phyloP scores from a whole-genome alignment of 2,113 vertebrate genomes.

The Sciurus niger region DNA sequence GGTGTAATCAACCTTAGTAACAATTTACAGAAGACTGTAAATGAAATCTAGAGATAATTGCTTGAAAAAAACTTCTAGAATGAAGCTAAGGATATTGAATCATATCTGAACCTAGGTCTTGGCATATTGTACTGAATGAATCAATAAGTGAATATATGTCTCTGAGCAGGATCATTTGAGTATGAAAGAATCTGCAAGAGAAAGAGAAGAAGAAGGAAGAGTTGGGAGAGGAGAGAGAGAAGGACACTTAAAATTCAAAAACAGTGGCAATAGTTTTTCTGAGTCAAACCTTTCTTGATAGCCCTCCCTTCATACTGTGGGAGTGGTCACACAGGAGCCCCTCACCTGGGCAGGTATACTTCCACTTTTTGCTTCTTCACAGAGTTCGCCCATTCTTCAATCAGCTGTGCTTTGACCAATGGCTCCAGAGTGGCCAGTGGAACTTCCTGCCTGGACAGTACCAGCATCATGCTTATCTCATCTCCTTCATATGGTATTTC shows the following conservation, averaged over 20 bases:
- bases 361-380: slow-evolving; percentile 99
- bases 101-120: slow-evolving; percentile 31
- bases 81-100: slow-evolving; percentile 16
- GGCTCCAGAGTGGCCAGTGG: slow-evolving; percentile 95
- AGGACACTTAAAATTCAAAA: not conserved
- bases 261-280: not conserved
- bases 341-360: slow-evolving; percentile 97
- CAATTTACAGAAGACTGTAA: slow-evolving; percentile 36
- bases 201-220: slow-evolving; percentile 4
- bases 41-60: not conserved
- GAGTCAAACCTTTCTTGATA: not conserved
- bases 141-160: not conserved
- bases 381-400: slow-evolving; percentile 97
- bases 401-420: slow-evolving; percentile 94
- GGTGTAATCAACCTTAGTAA: slow-evolving; percentile 26
- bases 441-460: slow-evolving; percentile 97
- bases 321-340: not conserved
- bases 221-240: not conserved
- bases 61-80: slow-evolving; percentile 29
- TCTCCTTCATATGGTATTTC: slow-evolving; percentile 98
- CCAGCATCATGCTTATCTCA: slow-evolving; percentile 96
- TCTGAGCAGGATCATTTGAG: not conserved
- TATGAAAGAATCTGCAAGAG: slow-evolving; percentile 23
- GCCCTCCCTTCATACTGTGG: not conserved
- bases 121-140: not conserved